Evolutionary conservation across 2,113 vertebrate genomes (phyloP), one percentile per base, ranked within the genome.

Genomic region (Tichodroma muraria): DNA sequence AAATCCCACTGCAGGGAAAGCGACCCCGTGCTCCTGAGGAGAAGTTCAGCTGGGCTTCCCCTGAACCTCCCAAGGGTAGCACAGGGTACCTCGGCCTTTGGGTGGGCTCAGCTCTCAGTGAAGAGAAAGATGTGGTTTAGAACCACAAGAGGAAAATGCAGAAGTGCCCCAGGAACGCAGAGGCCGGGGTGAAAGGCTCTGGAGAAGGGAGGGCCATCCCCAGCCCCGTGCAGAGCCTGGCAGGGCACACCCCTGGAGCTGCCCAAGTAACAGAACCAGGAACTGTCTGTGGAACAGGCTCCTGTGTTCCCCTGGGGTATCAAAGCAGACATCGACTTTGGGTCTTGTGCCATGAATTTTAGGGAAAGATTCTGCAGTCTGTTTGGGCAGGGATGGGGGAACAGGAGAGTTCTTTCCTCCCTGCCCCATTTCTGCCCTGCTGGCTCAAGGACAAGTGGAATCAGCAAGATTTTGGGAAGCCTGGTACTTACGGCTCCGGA

Each of bases 401-500:
- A 35, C 52, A 47, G 28, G 64, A 49, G 76, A 27, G 6, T 25
- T 50, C 71, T 56, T 53, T 21, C 59, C n/a, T 63, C 28, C 6
- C 38, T 64, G 69, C 22, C 68, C 59, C 5, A 45, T 45, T 87
- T 71, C 56, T 80, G 54, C 73, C 68, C 49, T 24, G 44, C 40
- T 88, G 89, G 66, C 71, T 57, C 35, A 68, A 80, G 77, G 52
- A 45, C 44, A 68, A 61, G 68, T 6, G 18, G 33, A 63, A 89
- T 60, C 1, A 16, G 16, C 0, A 37, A 54, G 40, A 61, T 38
- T n/a, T 47, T 49, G 6, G 77, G 8, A 63, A 49, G 59, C 13
- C 54, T 24, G 88, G 70, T 95, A 99, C 99, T 99, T 97, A 99
- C 99, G 99, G 99, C 97, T 99, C 99, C 18, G 99, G 98, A 96